phyloP scores from a whole-genome alignment of 2,797 vertebrate species.

The Saxicola maurus region DNA sequence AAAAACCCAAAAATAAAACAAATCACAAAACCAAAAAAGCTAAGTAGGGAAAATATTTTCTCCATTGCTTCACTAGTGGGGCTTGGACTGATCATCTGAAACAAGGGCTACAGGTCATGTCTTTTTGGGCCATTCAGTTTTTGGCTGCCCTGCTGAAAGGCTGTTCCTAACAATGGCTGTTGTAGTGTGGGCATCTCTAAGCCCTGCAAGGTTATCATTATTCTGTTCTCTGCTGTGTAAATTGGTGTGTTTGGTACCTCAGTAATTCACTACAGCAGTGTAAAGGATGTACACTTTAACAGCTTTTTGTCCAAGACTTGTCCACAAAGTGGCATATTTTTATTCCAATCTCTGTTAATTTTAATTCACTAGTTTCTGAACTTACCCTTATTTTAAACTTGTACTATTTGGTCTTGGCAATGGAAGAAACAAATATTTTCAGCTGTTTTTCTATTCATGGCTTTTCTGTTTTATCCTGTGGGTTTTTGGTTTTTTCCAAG shows the following conservation, averaged over 20 bases:
- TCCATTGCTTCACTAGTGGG: not conserved
- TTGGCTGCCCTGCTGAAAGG: not conserved
- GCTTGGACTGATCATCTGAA: not conserved
- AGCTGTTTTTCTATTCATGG: not conserved
- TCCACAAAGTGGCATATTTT: not conserved
- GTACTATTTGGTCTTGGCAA: not conserved
- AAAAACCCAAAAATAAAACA: accelerated
- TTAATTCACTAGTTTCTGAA: not conserved
- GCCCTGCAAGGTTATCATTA: not conserved
- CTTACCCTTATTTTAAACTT: not conserved
- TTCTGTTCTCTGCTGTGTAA: not conserved
- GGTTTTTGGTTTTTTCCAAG: not conserved
- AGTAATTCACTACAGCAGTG: not conserved
- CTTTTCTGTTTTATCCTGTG: not conserved
- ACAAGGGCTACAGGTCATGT: not conserved
- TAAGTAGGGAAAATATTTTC: not conserved
- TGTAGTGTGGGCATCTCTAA: not conserved
- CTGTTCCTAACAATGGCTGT: accelerated
- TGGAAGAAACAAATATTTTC: not conserved
- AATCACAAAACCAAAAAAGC: not conserved
- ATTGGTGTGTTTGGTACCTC: not conserved
- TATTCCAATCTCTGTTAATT: not conserved
- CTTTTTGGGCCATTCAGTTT: not conserved
- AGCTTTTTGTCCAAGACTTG: not conserved
- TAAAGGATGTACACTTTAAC: not conserved